Base-by-base conservation (phyloP, 2,113 vertebrate genomes). In the Lophura nycthemera region DNA sequence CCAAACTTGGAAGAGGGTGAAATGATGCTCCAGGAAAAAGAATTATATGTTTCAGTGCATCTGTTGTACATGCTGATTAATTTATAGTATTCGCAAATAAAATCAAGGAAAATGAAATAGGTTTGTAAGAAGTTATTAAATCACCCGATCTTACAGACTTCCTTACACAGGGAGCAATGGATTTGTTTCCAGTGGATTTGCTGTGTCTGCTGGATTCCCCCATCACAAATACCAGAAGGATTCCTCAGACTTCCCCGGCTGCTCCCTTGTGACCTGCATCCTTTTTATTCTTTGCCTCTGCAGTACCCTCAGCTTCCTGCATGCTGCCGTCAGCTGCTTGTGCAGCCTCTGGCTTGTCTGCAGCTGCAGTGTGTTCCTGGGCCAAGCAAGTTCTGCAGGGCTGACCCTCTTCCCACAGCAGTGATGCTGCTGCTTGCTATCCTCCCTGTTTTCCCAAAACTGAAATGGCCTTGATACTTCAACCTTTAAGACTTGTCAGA, bases 311-410 rank as follows among this genome's bases (percentile, higher is more conserved):
- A 15, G 25, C 52, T 90, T 84, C 29, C 13, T 11, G 16, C 59
- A 27, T 34, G 12, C 24, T 78, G 24, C 81, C 32, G 74, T 7
- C 73, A 88, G 34, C 19, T 83, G 19, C 29, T 45, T 40, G 38
- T 19, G 5, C 15, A 1, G 64, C 43, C 32, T 60, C 77, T 1
- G 2, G 0, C 8, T 56, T 8, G 4, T 60, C 74, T 45, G 57
- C 60, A 34, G 69, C 13, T 70, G 20, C 30, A 45, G 11, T 48
- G 48, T 59, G 34, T 21, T 15, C 48, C 18, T 21, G n/a, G 45
- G 2, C 40, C 40, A 0, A 0, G 22, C 0, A 0, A 2, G 2
- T 90, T 71, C 30, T 1, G 0, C 5, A 15, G 42, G 61, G 16
- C 52, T 24, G 34, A 93, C n/a, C 34, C 24, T 40, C 32, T 65